Evolutionary conservation across 2,888 invertebrate genomes (phyloP).

Genomic region (Diadegma fenestrale): DNA sequence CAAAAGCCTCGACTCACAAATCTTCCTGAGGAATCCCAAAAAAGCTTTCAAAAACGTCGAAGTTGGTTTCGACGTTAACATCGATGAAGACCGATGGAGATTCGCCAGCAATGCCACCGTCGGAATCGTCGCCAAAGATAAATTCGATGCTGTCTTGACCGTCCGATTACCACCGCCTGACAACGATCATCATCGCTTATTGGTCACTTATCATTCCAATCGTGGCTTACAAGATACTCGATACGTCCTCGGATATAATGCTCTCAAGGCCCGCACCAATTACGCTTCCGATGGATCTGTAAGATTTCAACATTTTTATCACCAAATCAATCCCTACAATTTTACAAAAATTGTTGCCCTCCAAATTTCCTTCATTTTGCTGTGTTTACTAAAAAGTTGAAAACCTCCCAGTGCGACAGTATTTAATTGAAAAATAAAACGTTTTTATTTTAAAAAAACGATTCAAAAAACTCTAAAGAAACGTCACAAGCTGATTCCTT

Average conservation of each 20-base stretch:
- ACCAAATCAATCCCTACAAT: neutral
- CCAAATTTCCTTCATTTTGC: neutral
- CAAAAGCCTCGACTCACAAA: slow-evolving; percentile 84
- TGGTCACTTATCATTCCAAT: slow-evolving; percentile 85
- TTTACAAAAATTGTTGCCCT: neutral
- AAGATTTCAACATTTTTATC: slow-evolving; percentile 74
- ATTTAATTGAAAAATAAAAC: too few species aligned
- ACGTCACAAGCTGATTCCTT: too few species aligned
- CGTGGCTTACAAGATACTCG: slow-evolving; percentile 83
- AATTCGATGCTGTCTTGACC: slow-evolving; percentile 86
- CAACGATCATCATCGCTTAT: slow-evolving; percentile 88
- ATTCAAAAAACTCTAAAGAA: too few species aligned
- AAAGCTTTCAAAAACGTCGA: slow-evolving; percentile 85
- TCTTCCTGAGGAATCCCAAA: slow-evolving; percentile 87
- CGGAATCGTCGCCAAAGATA: slow-evolving; percentile 85
- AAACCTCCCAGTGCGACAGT: too few species aligned
- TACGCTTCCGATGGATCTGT: slow-evolving; percentile 88
- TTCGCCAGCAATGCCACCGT: slow-evolving; percentile 87
- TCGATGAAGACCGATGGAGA: slow-evolving; percentile 87
- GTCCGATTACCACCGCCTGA: slow-evolving; percentile 88
- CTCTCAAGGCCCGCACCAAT: slow-evolving; percentile 86
- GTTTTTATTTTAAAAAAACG: too few species aligned
- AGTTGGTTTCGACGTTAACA: slow-evolving; percentile 86
- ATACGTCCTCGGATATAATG: slow-evolving; percentile 86
- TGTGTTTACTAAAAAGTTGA: neutral